Conservation (phyloP, 2,888 invertebrate genomes). For the Patella pellucida region DNA sequence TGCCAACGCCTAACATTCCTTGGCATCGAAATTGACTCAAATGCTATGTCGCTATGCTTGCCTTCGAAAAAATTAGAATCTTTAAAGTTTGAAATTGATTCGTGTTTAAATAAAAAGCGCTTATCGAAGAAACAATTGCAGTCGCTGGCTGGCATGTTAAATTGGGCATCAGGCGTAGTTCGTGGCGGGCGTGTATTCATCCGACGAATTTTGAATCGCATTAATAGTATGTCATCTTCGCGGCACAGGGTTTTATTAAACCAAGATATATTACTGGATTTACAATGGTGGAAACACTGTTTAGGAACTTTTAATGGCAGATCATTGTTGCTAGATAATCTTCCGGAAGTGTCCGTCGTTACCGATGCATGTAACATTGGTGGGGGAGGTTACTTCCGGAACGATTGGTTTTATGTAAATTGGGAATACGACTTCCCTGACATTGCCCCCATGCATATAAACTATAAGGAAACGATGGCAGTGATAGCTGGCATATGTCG, state of each 20-base stretch:
- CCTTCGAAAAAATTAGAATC: not conserved
- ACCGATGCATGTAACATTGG: not conserved
- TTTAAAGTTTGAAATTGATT: not conserved
- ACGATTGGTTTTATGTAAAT: not conserved
- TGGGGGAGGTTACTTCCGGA: not conserved
- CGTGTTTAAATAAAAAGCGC: not conserved
- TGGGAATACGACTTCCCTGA: not conserved
- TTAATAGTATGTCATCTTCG: not conserved
- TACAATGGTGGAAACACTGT: not conserved
- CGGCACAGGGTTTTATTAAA: not conserved
- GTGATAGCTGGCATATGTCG: conserved; percentile 1
- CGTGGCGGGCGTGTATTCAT: conserved; percentile 27
- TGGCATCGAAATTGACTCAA: conserved; percentile 18
- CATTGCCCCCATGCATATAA: not conserved
- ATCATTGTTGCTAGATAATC: not conserved
- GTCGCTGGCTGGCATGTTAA: conserved; percentile 25
- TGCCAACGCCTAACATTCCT: conserved; percentile 18
- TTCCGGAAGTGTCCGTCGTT: not conserved
- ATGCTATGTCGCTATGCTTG: not conserved
- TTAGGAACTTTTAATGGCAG: not conserved
- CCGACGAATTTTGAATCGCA: conserved; percentile 14
- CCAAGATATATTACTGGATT: not conserved
- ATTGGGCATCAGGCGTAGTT: conserved; percentile 28
- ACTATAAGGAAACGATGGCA: not conserved
- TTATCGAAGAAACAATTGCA: conserved; percentile 21